Base-by-base conservation (phyloP, 23 tunicate genomes). In the Trididemnum miniatum region DNA sequence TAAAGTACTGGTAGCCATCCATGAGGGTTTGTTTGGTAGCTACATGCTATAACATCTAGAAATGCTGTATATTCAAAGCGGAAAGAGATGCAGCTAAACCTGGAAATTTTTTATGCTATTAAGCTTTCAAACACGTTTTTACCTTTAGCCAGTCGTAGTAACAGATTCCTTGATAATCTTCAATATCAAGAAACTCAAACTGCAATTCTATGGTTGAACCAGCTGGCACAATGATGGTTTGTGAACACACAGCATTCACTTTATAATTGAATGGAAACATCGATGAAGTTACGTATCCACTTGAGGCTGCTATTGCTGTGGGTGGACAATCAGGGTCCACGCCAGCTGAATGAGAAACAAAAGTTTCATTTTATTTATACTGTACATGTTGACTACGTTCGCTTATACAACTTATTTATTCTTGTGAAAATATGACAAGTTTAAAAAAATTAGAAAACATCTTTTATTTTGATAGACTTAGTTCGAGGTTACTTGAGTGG, bases 81-180 rank as follows among this genome's bases (percentile, higher is more conserved):
- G 12, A 49, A 18, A 9, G 57, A 49, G 18, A 49, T 49, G 18
- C 12, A 49, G 57, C 18, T 49, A n/a, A n/a, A n/a, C n/a, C n/a
- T n/a, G n/a, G n/a, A n/a, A n/a, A n/a, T n/a, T n/a, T n/a, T n/a
- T n/a, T n/a, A n/a, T n/a, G n/a, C n/a, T n/a, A n/a, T n/a, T n/a
- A n/a, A n/a, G n/a, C n/a, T n/a, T n/a, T n/a, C n/a, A n/a, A n/a
- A n/a, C n/a, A n/a, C n/a, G n/a, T n/a, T n/a, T n/a, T 1, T 76
- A 92, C 97, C 73, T 92, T 80, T 2, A 92, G 31, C 85, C 87
- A 92, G 49, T 92, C 97, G 71, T 87, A 92, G 39, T 87, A 87
- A 72, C 92, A 92, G n/a, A 75, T 84, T 39, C 97, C 97, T 20
- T 78, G 34, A 79, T 86, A 83, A 83, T 87, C 88, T 64, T 92